Percentiles rank a stretch among this genome's conserved stretches.
Evolutionary conservation across 2,888 invertebrate genomes (phyloP).

Genomic region (Itoplectis maculator): DNA sequence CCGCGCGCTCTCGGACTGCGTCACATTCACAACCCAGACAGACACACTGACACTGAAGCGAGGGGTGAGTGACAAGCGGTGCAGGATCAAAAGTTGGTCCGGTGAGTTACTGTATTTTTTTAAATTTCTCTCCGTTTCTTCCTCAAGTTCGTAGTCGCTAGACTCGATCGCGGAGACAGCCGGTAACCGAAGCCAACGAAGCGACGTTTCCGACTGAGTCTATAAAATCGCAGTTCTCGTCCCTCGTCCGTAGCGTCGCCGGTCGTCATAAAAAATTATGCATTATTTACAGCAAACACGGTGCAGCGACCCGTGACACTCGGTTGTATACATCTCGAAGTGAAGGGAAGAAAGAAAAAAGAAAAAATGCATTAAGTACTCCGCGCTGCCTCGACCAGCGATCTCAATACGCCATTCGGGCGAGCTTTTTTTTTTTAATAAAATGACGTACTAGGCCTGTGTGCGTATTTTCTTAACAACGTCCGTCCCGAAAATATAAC

Average conservation of each 20-base stretch:
- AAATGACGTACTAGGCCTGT: slow-evolving; percentile 35
- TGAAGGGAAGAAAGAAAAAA: slow-evolving; percentile 8
- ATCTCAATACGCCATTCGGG: slow-evolving; percentile 7
- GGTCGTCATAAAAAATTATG: slow-evolving; percentile 5
- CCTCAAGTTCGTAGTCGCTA: slow-evolving; percentile 36
- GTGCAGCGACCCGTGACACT: not conserved
- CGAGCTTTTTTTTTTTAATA: slow-evolving; percentile 3
- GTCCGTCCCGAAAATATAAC: slow-evolving; percentile 15
- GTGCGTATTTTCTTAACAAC: slow-evolving; percentile 18
- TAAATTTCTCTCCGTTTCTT: not conserved
- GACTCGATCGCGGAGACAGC: slow-evolving; percentile 3
- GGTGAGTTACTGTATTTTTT: not conserved
- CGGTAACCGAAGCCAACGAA: slow-evolving; percentile 20
- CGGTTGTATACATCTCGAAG: not conserved
- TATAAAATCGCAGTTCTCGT: not conserved
- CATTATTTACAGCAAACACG: slow-evolving; percentile 40
- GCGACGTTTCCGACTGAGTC: not conserved
- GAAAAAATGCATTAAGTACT: slow-evolving; percentile 42
- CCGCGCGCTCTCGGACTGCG: slow-evolving; percentile 20
- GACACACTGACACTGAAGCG: slow-evolving; percentile 69
- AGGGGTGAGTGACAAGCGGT: slow-evolving; percentile 15
- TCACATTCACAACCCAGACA: slow-evolving; percentile 72
- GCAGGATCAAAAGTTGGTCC: slow-evolving; percentile 28
- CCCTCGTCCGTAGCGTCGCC: slow-evolving; percentile 14
- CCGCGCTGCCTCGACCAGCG: not conserved